phyloP scores from a whole-genome alignment of 2,797 vertebrate species.

The Coracias cyanogaster region DNA sequence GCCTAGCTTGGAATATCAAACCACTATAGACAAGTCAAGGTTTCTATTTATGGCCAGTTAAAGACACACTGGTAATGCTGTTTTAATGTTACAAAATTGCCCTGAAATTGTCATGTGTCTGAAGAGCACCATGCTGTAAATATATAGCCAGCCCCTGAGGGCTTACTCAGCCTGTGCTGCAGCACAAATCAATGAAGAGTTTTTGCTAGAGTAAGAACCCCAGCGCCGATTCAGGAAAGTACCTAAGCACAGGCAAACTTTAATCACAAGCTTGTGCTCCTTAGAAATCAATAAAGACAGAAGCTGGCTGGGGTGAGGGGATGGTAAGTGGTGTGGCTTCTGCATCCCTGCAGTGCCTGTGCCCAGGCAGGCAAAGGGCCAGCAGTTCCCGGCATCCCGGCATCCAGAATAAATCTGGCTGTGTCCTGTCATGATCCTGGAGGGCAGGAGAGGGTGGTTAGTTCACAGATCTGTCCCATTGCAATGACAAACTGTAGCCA shows the following conservation, averaged over 20 bases:
- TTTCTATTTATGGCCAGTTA: slow-evolving; percentile 50
- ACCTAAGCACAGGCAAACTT: slow-evolving; percentile 1
- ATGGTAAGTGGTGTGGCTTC: not conserved
- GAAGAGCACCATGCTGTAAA: slow-evolving; percentile 13
- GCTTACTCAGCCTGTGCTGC: slow-evolving; percentile 20
- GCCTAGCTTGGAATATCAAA: slow-evolving; percentile 14
- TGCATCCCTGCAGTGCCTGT: fast-evolving
- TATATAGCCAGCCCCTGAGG: not conserved
- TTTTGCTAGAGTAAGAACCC: slow-evolving; percentile 41
- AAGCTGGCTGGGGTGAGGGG: not conserved
- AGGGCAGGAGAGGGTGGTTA: not conserved
- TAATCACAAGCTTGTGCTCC: not conserved
- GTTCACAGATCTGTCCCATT: not conserved
- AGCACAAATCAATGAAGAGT: slow-evolving; percentile 7
- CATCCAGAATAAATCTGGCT: not conserved
- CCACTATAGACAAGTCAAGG: not conserved
- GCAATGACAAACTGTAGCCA: not conserved
- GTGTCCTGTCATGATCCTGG: not conserved
- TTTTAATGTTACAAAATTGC: slow-evolving; percentile 54
- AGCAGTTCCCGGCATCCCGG: not conserved
- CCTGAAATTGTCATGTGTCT: slow-evolving; percentile 53
- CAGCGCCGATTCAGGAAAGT: not conserved
- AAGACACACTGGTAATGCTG: slow-evolving; percentile 5
- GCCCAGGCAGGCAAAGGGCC: fast-evolving
- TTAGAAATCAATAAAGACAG: slow-evolving; percentile 5